Conservation (phyloP, 2,888 invertebrate species). For the Coecobrya sp. region DNA sequence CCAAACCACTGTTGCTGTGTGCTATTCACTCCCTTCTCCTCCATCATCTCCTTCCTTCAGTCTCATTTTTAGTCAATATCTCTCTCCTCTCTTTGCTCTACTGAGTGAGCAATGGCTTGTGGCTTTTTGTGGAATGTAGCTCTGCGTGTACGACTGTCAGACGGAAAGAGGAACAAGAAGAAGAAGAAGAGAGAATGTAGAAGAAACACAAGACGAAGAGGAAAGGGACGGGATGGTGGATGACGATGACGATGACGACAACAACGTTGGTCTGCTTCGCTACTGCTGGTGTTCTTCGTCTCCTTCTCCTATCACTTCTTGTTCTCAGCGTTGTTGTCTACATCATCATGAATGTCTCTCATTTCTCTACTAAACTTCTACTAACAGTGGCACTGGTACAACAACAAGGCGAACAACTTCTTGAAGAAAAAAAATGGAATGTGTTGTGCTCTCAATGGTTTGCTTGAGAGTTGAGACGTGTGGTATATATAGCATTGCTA, state of each 20-base stretch:
- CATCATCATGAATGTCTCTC: slow-evolving; percentile 55
- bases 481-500: neutral
- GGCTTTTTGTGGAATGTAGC: slow-evolving; percentile 81
- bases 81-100: slow-evolving; percentile 39
- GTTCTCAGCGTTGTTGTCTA: slow-evolving; percentile 35
- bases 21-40: slow-evolving; percentile 51
- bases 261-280: neutral
- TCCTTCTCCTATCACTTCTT: slow-evolving; percentile 1
- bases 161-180: slow-evolving; percentile 31
- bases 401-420: slow-evolving; percentile 26
- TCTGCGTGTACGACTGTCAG: slow-evolving; percentile 77
- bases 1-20: slow-evolving; percentile 59
- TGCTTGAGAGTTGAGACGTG: neutral
- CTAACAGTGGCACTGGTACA: neutral
- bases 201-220: slow-evolving; percentile 36
- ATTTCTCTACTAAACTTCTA: neutral
- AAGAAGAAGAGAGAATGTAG: slow-evolving; percentile 11
- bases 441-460: neutral
- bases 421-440: slow-evolving; percentile 23
- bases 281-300: neutral
- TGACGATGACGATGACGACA: slow-evolving; percentile 24
- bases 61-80: slow-evolving; percentile 75
- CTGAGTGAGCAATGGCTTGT: slow-evolving; percentile 80
- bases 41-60: slow-evolving; percentile 57
- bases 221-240: slow-evolving; percentile 64